These are phyloP conservation scores for Laticauda colubrina DNA, from an alignment of 2,113 vertebrate species.

Conservation along the genomic window DNA sequence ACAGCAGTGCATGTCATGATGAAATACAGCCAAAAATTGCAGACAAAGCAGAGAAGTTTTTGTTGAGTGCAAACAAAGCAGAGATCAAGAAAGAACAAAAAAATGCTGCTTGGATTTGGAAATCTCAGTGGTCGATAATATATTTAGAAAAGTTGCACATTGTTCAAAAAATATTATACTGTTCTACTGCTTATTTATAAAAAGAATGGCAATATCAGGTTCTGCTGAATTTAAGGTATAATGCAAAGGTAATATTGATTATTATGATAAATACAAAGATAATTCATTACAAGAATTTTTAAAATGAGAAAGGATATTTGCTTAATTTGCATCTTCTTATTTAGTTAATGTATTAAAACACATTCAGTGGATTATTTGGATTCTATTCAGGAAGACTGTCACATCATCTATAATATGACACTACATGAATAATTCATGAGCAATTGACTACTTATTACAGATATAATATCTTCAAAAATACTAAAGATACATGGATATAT, in stretches of 20 bases:
- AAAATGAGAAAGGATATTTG: conserved; percentile 8
- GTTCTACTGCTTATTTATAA: conserved; percentile 1
- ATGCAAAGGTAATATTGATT: conserved; percentile 4
- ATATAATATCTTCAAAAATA: conserved; percentile 43
- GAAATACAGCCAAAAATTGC: conserved; percentile 83
- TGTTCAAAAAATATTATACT: conserved; percentile 32
- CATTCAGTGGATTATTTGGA: conserved; percentile 16
- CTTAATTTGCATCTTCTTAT: background rate
- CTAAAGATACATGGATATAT: conserved; percentile 29
- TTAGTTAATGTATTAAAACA: conserved; percentile 7
- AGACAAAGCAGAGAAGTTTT: conserved; percentile 85
- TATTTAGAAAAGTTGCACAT: conserved; percentile 24
- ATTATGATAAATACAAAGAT: background rate
- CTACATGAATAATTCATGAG: conserved; percentile 31
- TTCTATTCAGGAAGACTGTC: conserved; percentile 15
- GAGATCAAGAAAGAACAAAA: conserved; percentile 44
- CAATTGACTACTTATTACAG: conserved; percentile 24
- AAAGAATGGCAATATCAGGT: conserved; percentile 1
- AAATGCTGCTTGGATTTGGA: conserved; percentile 61
- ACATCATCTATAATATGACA: conserved; percentile 29
- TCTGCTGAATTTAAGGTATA: background rate
- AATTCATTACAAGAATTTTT: background rate
- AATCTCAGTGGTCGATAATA: conserved; percentile 41
- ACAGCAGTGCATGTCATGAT: conserved; percentile 85
- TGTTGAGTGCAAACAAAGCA: conserved; percentile 67